Evolutionary conservation across 2,113 vertebrate genomes (phyloP).

Genomic region (Nipponia nippon): DNA sequence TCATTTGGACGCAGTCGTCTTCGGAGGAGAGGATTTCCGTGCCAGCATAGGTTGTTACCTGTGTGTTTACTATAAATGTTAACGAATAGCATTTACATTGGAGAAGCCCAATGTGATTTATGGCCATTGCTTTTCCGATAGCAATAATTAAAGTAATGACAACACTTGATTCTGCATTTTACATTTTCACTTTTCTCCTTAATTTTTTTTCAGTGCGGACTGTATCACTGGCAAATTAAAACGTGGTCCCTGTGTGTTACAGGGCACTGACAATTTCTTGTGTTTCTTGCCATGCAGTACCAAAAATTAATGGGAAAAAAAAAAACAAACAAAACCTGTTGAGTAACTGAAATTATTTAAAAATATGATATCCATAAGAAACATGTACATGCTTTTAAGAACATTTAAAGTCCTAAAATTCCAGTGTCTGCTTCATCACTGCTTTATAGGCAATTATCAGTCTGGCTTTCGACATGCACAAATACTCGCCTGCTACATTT

Average conservation of each 20-base stretch:
- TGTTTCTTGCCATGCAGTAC: background rate
- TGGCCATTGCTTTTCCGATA: background rate
- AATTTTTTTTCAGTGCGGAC: background rate
- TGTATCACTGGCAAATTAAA: background rate
- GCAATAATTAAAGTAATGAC: background rate
- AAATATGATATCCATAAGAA: background rate
- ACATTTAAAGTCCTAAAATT: background rate
- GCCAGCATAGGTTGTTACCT: slow-evolving; percentile 91
- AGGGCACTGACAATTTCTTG: background rate
- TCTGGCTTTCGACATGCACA: background rate
- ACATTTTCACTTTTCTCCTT: background rate
- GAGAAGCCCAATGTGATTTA: background rate
- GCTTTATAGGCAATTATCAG: background rate
- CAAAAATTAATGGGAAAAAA: background rate
- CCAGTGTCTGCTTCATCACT: background rate
- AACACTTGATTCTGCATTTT: background rate
- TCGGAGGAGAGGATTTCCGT: slow-evolving; percentile 98
- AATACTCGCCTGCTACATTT: background rate
- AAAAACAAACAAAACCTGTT: background rate
- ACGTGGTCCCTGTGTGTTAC: background rate
- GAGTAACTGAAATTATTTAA: background rate
- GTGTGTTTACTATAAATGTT: background rate
- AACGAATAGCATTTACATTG: background rate
- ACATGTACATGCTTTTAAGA: background rate
- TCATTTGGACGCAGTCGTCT: slow-evolving; percentile 90